Evolutionary conservation across 1,140 invertebrate species (phyloP).

Genomic region (Drosophila prosaltans): DNA sequence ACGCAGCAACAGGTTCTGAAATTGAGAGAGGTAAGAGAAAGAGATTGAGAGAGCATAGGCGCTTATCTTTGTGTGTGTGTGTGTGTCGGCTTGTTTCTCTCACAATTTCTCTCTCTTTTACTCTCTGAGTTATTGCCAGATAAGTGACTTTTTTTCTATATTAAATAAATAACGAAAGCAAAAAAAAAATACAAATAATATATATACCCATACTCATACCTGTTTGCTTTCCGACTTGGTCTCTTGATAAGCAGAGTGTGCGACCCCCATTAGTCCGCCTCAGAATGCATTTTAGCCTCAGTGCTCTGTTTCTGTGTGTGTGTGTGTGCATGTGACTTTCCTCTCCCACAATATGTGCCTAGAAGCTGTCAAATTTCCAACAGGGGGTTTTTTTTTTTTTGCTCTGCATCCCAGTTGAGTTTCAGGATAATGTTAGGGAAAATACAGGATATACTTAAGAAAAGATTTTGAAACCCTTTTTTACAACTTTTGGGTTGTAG

Average conservation of each 20-base stretch:
- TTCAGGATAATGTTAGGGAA: background rate
- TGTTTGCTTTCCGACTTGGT: constrained; percentile 7
- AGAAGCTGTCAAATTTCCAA: constrained; percentile 4
- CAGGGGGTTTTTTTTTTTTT: constrained; percentile 3
- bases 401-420: background rate
- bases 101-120: constrained; percentile 18
- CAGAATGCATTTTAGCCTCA: background rate
- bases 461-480: too few species aligned
- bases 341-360: background rate
- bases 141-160: constrained; percentile 63
- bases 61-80: too few species aligned
- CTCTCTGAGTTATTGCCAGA: constrained; percentile 48
- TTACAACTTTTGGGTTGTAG: too few species aligned
- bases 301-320: background rate
- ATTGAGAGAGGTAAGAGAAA: constrained; percentile 19
- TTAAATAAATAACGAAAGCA: constrained; percentile 32
- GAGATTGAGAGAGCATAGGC: constrained; percentile 6
- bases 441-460: too few species aligned
- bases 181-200: constrained; percentile 13
- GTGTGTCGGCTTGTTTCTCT: background rate
- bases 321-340: background rate
- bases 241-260: constrained; percentile 8
- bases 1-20: constrained; percentile 69
- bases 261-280: constrained; percentile 8
- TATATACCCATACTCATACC: background rate